phyloP scores from a whole-genome alignment of 2,888 invertebrate species.

The Xylocampa areola region DNA sequence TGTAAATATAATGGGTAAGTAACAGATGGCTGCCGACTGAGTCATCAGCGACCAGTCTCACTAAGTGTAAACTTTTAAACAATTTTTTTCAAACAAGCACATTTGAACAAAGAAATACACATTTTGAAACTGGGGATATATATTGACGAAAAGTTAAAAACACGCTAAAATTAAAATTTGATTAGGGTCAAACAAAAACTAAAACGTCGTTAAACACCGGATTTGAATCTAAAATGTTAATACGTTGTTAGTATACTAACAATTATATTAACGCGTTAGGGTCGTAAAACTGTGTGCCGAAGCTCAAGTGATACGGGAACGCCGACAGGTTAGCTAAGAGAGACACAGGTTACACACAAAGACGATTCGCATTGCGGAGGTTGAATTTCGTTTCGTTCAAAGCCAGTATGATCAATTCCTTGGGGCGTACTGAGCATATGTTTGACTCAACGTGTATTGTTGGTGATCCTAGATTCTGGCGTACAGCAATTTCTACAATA shows the following conservation, averaged over 20 bases:
- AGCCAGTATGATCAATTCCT: slow-evolving; percentile 14
- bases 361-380: slow-evolving; percentile 64
- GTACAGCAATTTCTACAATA: slow-evolving; percentile 32
- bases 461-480: slow-evolving; percentile 6
- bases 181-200: slow-evolving; percentile 45
- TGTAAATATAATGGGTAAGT: slow-evolving; percentile 60
- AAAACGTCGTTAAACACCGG: slow-evolving; percentile 41
- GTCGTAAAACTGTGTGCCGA: slow-evolving; percentile 43
- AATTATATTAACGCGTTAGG: slow-evolving; percentile 48
- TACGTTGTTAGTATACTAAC: slow-evolving; percentile 40
- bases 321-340: slow-evolving; percentile 60
- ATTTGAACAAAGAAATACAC: slow-evolving; percentile 29
- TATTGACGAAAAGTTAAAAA: slow-evolving; percentile 22
- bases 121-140: slow-evolving; percentile 18
- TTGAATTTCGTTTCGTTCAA: slow-evolving; percentile 45
- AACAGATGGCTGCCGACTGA: slow-evolving; percentile 56
- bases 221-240: slow-evolving; percentile 40
- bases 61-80: slow-evolving; percentile 46
- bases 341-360: slow-evolving; percentile 67
- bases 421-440: background rate
- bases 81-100: slow-evolving; percentile 36
- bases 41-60: slow-evolving; percentile 47
- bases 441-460: slow-evolving; percentile 4
- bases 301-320: slow-evolving; percentile 36
- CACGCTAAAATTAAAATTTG: slow-evolving; percentile 32